Evolutionary conservation across 2,888 invertebrate genomes (phyloP).

Genomic region (Mythimna ferrago): DNA sequence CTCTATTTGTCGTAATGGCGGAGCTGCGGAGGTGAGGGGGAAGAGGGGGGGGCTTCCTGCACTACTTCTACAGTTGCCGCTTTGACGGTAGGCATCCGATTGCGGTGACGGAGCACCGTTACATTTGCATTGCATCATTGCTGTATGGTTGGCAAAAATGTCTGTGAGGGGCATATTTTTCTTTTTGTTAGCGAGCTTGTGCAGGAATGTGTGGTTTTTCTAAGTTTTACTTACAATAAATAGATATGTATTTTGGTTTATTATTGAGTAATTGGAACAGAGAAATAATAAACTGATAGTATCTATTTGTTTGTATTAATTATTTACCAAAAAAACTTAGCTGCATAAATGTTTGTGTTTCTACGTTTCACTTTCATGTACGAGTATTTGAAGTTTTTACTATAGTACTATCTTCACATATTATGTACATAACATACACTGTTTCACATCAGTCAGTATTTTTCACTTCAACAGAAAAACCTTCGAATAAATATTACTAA

Average conservation of each 20-base stretch:
- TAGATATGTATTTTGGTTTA: neutral
- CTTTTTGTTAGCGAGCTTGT: neutral
- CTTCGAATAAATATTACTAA: no score
- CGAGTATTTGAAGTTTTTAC: no score
- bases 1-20: slow-evolving; percentile 56
- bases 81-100: slow-evolving; percentile 67
- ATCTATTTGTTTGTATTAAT: neutral
- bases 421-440: no score
- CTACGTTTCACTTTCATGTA: no score
- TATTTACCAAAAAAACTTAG: neutral
- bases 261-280: neutral
- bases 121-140: slow-evolving; percentile 83
- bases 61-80: slow-evolving; percentile 61
- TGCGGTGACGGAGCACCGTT: slow-evolving; percentile 73
- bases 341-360: neutral
- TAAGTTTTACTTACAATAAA: neutral
- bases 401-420: no score
- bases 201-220: neutral
- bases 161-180: neutral
- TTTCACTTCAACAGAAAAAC: neutral
- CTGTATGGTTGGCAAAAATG: slow-evolving; percentile 68
- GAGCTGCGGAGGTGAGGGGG: slow-evolving; percentile 29
- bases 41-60: slow-evolving; percentile 50
- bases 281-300: neutral
- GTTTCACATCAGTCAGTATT: neutral